Base-by-base conservation (phyloP, 2,797 vertebrate genomes). In the Benthosema pterotum region DNA sequence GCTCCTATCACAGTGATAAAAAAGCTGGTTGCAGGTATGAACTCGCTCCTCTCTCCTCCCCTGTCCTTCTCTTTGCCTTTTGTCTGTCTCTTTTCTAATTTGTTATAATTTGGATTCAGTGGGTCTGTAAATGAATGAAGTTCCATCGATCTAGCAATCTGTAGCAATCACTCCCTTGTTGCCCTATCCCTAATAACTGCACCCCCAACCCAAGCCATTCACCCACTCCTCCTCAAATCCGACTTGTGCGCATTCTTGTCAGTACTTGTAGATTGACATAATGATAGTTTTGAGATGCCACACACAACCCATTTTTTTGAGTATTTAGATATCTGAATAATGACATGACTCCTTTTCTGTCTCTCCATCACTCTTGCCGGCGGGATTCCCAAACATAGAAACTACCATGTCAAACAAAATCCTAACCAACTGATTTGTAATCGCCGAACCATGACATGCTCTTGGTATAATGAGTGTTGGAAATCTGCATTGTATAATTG, bases 1-100 rank as follows among this genome's bases (percentile, higher is more conserved):
- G 92, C 83, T 74, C 79, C 86, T 89, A 77, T 92, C 90, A 83
- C 92, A 75, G 91, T 93, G 86, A 89, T 93, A 89, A 93, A 94
- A 94, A 94, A 94, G 91, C 90, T 94, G 69, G 94, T 88, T 59
- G 92, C 91, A 93, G 93, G 94, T 94, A 94, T 13, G 92, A 87
- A 84, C 71, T 77, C 66, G 68, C 67, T 80, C 77, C 83, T 77
- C 72, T 76, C 67, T 69, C 60, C 70, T 61, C 32, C 32, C 32
- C 32, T 38, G 32, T 38, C 32, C 67, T 57, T 75, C 63, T 73
- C 57, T 72, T 60, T 61, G 51, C 57, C 42, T 67, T n/a, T 16
- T 1, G 19, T 60, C 64, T 66, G 49, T 70, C 46, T 9, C 73
- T 72, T 28, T 60, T 72, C 38, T 60, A 18, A 22, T 48, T 25